Percentiles rank a stretch among this genome's conserved stretches.
These are phyloP conservation scores for Drosophila nasuta DNA, from an alignment of 1,140 invertebrate species.

Conservation along the genomic window DNA sequence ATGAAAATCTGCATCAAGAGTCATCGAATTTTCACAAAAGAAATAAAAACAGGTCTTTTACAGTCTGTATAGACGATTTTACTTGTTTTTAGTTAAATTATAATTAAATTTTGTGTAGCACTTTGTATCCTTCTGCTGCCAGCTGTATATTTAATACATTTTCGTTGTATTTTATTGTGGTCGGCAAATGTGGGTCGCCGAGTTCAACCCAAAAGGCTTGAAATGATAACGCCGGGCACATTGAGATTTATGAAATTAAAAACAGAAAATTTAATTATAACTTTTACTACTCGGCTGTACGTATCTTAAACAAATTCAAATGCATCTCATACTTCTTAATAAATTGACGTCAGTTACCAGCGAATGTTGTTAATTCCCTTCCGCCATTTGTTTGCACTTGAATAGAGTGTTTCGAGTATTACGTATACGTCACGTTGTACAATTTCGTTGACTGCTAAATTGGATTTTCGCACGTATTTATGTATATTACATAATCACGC, in stretches of 20 bases:
- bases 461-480: constrained; percentile 12
- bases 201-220: background rate
- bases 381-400: background rate
- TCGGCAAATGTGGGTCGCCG: constrained; percentile 1
- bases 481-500: background rate
- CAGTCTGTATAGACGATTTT: background rate
- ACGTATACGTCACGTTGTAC: constrained; percentile 16
- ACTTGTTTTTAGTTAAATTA: constrained; percentile 1
- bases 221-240: constrained; percentile 8
- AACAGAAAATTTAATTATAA: constrained; percentile 30
- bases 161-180: constrained; percentile 31
- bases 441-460: constrained; percentile 15
- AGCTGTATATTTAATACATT: constrained; percentile 1
- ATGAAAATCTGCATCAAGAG: too few species aligned
- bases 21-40: too few species aligned
- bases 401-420: background rate
- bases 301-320: constrained; percentile 8
- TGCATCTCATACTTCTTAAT: background rate
- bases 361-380: background rate
- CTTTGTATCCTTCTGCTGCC: constrained; percentile 23
- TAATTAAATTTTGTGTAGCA: constrained; percentile 26
- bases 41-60: too few species aligned
- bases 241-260: constrained; percentile 28
- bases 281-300: constrained; percentile 1
- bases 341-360: background rate